Percentiles rank a stretch among this genome's conserved stretches.
phyloP scores from a whole-genome alignment of 2,888 invertebrate species.

The Thumatha senex region DNA sequence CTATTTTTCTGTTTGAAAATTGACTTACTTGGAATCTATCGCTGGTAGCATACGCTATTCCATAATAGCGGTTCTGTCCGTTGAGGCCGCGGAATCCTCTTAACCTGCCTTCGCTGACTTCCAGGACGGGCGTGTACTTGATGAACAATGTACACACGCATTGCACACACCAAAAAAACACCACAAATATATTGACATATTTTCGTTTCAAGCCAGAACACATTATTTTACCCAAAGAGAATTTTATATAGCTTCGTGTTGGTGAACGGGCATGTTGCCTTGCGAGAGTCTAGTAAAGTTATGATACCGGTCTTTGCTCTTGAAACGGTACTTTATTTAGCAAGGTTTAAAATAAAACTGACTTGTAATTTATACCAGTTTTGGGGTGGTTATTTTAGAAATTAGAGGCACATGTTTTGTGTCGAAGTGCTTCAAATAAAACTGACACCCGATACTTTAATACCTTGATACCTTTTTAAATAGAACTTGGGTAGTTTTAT shows the following conservation, averaged over 20 bases:
- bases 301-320: not conserved
- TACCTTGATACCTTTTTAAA: too few relatives aligned
- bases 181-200: conserved; percentile 16
- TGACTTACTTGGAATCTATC: conserved; percentile 64
- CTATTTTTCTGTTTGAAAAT: too few relatives aligned
- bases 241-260: not conserved
- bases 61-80: conserved; percentile 64
- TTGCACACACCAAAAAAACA: conserved; percentile 15
- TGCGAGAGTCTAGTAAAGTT: not conserved
- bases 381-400: too few relatives aligned
- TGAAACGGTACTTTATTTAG: not conserved
- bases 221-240: conserved; percentile 4
- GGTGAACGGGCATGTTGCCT: not conserved
- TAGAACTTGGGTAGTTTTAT: too few relatives aligned
- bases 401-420: too few relatives aligned
- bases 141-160: conserved; percentile 18
- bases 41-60: conserved; percentile 68
- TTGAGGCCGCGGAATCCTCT: conserved; percentile 56
- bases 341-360: too few relatives aligned
- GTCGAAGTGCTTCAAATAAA: too few relatives aligned
- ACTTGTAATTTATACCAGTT: too few relatives aligned
- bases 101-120: conserved; percentile 58
- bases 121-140: conserved; percentile 51
- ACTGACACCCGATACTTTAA: too few relatives aligned
- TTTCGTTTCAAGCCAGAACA: conserved; percentile 3